phyloP scores from a whole-genome alignment of 2,113 vertebrate species.

The Microcebus tavaratra region DNA sequence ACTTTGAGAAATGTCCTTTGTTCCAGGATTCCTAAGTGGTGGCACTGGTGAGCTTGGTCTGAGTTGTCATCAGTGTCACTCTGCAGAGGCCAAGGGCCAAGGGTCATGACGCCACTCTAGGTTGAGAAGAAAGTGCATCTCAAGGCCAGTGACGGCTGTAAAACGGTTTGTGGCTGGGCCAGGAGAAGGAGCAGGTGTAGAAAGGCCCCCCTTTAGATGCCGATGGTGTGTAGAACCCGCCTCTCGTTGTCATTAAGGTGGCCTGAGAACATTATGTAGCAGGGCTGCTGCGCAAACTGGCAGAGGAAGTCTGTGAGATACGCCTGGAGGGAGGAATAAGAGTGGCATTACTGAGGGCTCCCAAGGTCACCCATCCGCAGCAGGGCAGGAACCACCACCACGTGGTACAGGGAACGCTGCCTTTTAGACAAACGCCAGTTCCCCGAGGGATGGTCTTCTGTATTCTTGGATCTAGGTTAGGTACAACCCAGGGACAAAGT shows the following conservation, averaged over 20 bases:
- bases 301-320: slow-evolving; percentile 98
- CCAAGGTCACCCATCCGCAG: neutral
- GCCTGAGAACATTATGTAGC: slow-evolving; percentile 96
- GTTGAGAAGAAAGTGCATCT: slow-evolving; percentile 28
- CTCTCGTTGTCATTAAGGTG: slow-evolving; percentile 95
- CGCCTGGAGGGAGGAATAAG: slow-evolving; percentile 84
- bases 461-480: neutral
- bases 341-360: neutral
- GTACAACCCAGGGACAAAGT: neutral
- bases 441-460: neutral
- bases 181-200: neutral
- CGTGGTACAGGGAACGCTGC: neutral
- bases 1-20: neutral
- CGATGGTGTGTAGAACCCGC: slow-evolving; percentile 94
- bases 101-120: neutral
- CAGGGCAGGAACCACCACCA: neutral
- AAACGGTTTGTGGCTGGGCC: neutral
- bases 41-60: neutral
- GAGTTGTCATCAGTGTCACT: neutral
- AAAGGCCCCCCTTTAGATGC: slow-evolving; percentile 85
- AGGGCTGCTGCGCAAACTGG: slow-evolving; percentile 98
- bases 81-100: slow-evolving; percentile 15
- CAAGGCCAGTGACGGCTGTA: neutral
- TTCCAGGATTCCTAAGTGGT: slow-evolving; percentile 42
- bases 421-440: neutral